Evolutionary conservation across 2,888 invertebrate species (phyloP), one percentile per base, ranked within the genome.

Genomic region (Eupithecia exiguata): DNA sequence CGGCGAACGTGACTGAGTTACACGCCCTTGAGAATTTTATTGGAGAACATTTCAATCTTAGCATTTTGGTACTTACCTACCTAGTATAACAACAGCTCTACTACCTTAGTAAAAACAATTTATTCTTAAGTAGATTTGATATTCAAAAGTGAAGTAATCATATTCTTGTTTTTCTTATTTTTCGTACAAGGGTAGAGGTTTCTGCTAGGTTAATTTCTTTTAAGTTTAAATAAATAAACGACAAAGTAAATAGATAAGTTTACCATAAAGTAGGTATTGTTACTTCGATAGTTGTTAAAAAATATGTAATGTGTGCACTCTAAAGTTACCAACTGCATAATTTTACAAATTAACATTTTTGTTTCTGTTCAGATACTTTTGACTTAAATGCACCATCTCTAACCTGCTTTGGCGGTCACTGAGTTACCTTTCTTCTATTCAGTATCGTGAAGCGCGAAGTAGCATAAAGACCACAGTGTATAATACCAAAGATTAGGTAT

Each of bases 1-100:
- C 30, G 36, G 35, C 30, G 63, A 53, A 72, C 75, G 75, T 75
- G 70, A 72, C 72, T 43, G 62, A 65, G 36, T 70, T n/a, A 49
- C 43, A 18, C 40, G 63, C 67, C 67, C 69, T 70, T 72, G 70
- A 65, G 43, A 69, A 25, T 71, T 69, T 65, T 40, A 68, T 63
- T 63, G 66, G 21, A 43, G 63, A 66, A 25, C 66, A 66, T 38
- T 66, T 40, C 36, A 14, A n/a, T 66, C 40, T 40, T 21, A 35
- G 25, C 1, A 40, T 25, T 43, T 65, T 38, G 18, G 30, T n/a
- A 49, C 9, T 18, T 46, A 43, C 43, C 16, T 43, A 46, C 43
- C 16, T 16, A 62, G 16, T 12, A 62, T 62, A 35, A 53, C 53
- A 5, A 53, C 21, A 53, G 21, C 53, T 53, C 4, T 49, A 7